These are phyloP conservation scores for Bembecia ichneumoniformis DNA, from an alignment of 2,888 invertebrate species.

Conservation along the genomic window DNA sequence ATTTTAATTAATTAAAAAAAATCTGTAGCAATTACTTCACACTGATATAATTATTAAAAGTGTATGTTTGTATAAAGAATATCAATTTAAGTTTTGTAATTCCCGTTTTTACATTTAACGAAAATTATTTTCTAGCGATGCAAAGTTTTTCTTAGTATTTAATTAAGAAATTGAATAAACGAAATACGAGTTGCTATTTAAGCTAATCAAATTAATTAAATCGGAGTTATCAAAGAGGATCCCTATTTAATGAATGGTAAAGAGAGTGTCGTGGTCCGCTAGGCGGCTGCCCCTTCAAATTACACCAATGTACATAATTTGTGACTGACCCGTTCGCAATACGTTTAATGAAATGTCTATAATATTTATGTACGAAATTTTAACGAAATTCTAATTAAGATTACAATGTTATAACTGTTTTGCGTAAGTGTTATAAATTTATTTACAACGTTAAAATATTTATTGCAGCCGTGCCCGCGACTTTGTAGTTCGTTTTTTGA, in stretches of 20 bases:
- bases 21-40: constrained; percentile 33
- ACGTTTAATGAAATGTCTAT: background rate
- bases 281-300: background rate
- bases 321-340: background rate
- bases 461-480: too few species aligned
- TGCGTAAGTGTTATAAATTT: too few species aligned
- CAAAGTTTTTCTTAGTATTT: too few species aligned
- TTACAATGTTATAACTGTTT: too few species aligned
- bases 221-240: background rate
- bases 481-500: too few species aligned
- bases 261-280: too few species aligned
- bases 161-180: background rate
- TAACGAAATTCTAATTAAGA: background rate
- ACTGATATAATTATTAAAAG: background rate
- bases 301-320: background rate
- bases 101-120: too few species aligned
- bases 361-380: background rate
- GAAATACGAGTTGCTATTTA: background rate
- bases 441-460: too few species aligned
- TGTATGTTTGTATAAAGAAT: too few species aligned
- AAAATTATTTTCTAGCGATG: too few species aligned
- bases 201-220: background rate
- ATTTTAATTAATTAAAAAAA: constrained; percentile 59
- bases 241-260: too few species aligned
- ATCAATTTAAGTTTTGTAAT: too few species aligned